phyloP scores from a whole-genome alignment of 1,140 invertebrate genomes.

The Antheraea pernyi region DNA sequence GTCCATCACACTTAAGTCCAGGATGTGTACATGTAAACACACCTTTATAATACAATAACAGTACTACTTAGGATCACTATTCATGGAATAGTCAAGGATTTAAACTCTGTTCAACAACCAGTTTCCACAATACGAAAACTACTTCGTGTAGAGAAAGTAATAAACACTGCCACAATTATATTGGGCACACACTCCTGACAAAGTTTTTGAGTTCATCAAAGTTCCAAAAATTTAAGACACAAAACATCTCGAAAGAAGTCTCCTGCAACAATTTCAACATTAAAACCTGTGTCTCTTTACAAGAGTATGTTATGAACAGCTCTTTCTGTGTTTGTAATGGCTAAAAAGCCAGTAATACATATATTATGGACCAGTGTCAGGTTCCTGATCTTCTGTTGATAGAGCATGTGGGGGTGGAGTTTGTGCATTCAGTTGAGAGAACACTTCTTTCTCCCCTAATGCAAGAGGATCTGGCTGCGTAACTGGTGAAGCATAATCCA shows the following conservation, averaged over 20 bases:
- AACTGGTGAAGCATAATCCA: conserved; percentile 63
- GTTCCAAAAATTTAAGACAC: not conserved
- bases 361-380: conserved; percentile 67
- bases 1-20: not conserved
- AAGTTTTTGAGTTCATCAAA: not conserved
- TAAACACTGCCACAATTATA: not conserved
- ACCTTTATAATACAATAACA: not conserved
- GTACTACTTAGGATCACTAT: not conserved
- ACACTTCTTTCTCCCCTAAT: conserved; percentile 73
- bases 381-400: conserved; percentile 63
- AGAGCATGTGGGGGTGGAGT: conserved; percentile 54
- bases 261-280: too few relatives aligned
- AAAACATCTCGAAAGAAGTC: too few relatives aligned
- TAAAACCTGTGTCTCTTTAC: too few relatives aligned
- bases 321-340: conserved; percentile 35
- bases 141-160: not conserved
- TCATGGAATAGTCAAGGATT: not conserved
- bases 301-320: conserved; percentile 35
- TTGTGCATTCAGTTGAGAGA: conserved; percentile 67
- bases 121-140: not conserved
- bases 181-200: not conserved
- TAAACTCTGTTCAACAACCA: not conserved
- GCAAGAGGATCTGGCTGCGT: conserved; percentile 74
- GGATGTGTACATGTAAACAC: not conserved
- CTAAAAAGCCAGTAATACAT: conserved; percentile 46